These are phyloP conservation scores for human (Homo sapiens) DNA, from an alignment of 2,113 vertebrate genomes.

Conservation along the genomic window DNA sequence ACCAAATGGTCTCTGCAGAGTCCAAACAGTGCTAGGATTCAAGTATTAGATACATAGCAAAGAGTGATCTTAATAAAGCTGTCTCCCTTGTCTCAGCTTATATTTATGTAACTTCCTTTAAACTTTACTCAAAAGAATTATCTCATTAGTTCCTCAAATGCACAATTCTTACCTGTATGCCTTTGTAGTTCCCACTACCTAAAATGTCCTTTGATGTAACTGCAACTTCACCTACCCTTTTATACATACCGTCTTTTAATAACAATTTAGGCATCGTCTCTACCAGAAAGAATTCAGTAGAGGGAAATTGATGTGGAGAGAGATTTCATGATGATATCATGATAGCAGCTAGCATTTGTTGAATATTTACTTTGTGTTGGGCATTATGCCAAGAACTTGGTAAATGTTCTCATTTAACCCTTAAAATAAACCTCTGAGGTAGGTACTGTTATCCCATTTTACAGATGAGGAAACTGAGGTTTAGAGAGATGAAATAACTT, in stretches of 20 bases:
- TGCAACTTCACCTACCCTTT: background rate
- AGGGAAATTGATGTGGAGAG: background rate
- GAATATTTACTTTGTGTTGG: constrained; percentile 25
- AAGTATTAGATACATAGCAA: background rate
- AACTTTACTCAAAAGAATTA: background rate
- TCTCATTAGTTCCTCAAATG: background rate
- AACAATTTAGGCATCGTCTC: background rate
- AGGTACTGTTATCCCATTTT: constrained; percentile 50
- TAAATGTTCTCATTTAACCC: constrained; percentile 46
- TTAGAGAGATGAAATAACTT: constrained; percentile 69
- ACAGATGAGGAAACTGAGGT: constrained; percentile 64
- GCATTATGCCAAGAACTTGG: constrained; percentile 44
- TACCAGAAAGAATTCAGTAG: background rate
- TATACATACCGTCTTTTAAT: background rate
- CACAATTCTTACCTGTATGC: background rate
- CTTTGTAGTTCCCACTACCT: background rate
- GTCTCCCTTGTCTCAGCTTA: background rate
- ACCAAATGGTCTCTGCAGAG: background rate
- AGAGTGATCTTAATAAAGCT: background rate
- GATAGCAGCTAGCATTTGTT: constrained; percentile 34
- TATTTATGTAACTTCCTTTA: background rate
- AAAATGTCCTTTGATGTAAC: background rate
- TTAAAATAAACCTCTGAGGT: constrained; percentile 58
- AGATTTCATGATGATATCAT: background rate
- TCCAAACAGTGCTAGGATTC: background rate